A percentile compares a stretch with the other conserved stretches of the same genome.
Evolutionary conservation across 2,113 vertebrate genomes (phyloP).

Genomic region (Oreotrochilus melanogaster): DNA sequence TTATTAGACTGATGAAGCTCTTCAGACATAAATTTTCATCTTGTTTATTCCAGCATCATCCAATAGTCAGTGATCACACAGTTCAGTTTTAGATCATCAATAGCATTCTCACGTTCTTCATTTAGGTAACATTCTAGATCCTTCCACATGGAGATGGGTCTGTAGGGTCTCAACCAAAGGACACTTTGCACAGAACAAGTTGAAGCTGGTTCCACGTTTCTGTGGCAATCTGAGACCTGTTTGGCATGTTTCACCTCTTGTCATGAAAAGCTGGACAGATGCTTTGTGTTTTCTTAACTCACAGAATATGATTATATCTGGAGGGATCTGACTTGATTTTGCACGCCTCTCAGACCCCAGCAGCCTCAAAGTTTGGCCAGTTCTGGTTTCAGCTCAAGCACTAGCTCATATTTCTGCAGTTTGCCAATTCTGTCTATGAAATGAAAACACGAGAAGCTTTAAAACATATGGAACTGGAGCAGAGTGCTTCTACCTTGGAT

Average conservation of each 20-base stretch:
- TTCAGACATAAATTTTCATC: neutral
- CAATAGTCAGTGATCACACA: neutral
- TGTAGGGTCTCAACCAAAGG: neutral
- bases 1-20: neutral
- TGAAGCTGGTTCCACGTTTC: neutral
- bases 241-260: neutral
- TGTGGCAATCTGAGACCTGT: neutral
- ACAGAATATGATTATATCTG: neutral
- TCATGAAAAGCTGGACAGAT: neutral
- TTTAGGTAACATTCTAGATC: rapidly evolving
- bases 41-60: neutral
- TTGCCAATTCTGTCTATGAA: constrained; percentile 14
- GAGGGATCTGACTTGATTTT: neutral
- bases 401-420: neutral
- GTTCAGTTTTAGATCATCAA: neutral
- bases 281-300: neutral
- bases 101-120: neutral
- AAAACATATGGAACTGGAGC: neutral
- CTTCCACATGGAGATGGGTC: neutral
- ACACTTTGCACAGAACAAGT: neutral
- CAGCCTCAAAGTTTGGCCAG: neutral
- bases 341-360: neutral
- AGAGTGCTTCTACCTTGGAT: neutral
- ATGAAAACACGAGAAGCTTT: constrained; percentile 1
- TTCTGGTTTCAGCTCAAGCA: neutral